These are phyloP conservation scores for Gadopsis marmoratus DNA, from an alignment of 2,797 vertebrate genomes.

Conservation along the genomic window DNA sequence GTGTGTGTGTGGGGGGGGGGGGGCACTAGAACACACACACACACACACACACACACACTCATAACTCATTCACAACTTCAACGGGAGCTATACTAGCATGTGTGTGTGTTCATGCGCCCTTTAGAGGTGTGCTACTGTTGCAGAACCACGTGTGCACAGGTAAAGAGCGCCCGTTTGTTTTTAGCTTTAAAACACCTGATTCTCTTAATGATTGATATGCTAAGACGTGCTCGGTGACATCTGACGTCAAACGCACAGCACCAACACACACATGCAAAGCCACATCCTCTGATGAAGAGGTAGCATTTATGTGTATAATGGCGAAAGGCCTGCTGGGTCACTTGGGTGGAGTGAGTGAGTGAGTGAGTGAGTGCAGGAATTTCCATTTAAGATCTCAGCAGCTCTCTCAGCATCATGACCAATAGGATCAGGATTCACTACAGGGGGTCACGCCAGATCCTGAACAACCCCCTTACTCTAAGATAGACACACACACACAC, in stretches of 20 bases:
- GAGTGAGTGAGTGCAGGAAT: slow-evolving; percentile 78
- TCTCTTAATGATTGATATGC: slow-evolving; percentile 42
- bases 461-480: slow-evolving; percentile 61
- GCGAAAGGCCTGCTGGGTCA: slow-evolving; percentile 71
- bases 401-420: slow-evolving; percentile 76
- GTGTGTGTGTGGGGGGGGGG: slow-evolving; percentile 53
- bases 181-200: slow-evolving; percentile 14
- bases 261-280: slow-evolving; percentile 49
- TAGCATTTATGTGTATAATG: slow-evolving; percentile 61
- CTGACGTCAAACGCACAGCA: slow-evolving; percentile 50
- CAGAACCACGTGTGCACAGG: slow-evolving; percentile 38
- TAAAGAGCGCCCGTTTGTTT: slow-evolving; percentile 49
- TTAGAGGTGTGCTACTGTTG: slow-evolving; percentile 45
- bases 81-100: slow-evolving; percentile 19
- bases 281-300: slow-evolving; percentile 65
- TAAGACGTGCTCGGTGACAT: slow-evolving; percentile 48
- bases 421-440: slow-evolving; percentile 79
- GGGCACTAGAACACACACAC: slow-evolving; percentile 64
- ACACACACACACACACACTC: slow-evolving; percentile 61
- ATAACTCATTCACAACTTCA: slow-evolving; percentile 62
- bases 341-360: slow-evolving; percentile 66
- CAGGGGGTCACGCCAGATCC: slow-evolving; percentile 72
- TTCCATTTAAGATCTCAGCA: slow-evolving; percentile 82
- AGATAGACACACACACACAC: slow-evolving; percentile 37
- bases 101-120: slow-evolving; percentile 39